Evolutionary conservation across 2,888 invertebrate genomes (phyloP).

Genomic region (Iselma pallidipennis): DNA sequence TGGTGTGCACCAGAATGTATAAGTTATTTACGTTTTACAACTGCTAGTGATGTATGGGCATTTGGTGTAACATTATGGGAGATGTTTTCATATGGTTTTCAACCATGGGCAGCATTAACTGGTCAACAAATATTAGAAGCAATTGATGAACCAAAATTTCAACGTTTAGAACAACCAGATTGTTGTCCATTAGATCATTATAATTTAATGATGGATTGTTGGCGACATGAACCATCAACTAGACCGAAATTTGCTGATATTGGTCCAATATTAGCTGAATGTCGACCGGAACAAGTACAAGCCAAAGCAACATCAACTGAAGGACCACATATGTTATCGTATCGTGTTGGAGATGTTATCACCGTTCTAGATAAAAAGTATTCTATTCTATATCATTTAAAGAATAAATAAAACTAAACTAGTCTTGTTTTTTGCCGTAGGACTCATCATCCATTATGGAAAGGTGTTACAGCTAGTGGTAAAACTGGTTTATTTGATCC

Average conservation of each 20-base stretch:
- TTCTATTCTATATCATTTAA: slow-evolving; percentile 34
- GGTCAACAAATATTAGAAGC: slow-evolving; percentile 90
- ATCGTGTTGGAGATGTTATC: slow-evolving; percentile 87
- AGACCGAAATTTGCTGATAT: slow-evolving; percentile 91
- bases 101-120: slow-evolving; percentile 96
- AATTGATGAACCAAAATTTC: slow-evolving; percentile 90
- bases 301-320: slow-evolving; percentile 64
- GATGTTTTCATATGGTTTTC: slow-evolving; percentile 98
- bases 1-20: slow-evolving; percentile 99
- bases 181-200: slow-evolving; percentile 94
- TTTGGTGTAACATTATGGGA: slow-evolving; percentile 97
- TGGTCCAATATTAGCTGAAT: slow-evolving; percentile 75
- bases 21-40: slow-evolving; percentile 92
- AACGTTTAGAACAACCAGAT: slow-evolving; percentile 90
- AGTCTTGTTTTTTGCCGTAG: slow-evolving; percentile 42
- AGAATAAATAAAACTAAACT: neutral
- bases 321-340: slow-evolving; percentile 72
- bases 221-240: slow-evolving; percentile 89
- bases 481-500: slow-evolving; percentile 95
- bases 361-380: slow-evolving; percentile 86
- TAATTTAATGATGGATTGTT: slow-evolving; percentile 90
- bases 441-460: slow-evolving; percentile 78
- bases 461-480: slow-evolving; percentile 85
- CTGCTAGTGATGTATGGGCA: slow-evolving; percentile 97
- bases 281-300: slow-evolving; percentile 92